Percentiles rank a stretch among this genome's conserved stretches.
Conservation (phyloP, 2,797 vertebrate species). For the Characodon lateralis region DNA sequence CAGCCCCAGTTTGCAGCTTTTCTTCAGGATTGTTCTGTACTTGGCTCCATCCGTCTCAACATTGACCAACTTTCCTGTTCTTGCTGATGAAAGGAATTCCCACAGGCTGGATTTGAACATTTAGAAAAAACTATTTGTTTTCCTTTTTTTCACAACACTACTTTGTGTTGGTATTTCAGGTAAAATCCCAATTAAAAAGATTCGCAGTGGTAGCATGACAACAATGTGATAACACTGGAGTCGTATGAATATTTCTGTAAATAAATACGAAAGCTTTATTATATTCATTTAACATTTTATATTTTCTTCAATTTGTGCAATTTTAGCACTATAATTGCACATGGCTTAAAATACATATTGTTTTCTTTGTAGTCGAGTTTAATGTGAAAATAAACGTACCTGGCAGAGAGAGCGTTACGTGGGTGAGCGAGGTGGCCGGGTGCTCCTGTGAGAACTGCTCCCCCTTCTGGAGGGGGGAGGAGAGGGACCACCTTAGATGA, state of each 20-base stretch:
- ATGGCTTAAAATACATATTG: background rate
- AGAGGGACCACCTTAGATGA: conserved; percentile 72
- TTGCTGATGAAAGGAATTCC: too few relatives aligned
- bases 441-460: conserved; percentile 51
- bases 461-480: conserved; percentile 73
- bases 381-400: conserved; percentile 73
- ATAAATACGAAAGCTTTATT: background rate
- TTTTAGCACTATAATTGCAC: background rate
- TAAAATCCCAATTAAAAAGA: too few relatives aligned
- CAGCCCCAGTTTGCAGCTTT: too few relatives aligned
- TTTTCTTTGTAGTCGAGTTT: background rate
- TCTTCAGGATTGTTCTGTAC: too few relatives aligned
- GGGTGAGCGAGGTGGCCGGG: conserved; percentile 75
- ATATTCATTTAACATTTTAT: background rate
- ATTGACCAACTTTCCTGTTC: too few relatives aligned
- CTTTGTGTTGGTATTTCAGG: too few relatives aligned
- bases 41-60: too few relatives aligned
- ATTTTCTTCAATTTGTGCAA: background rate
- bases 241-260: background rate
- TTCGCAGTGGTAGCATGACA: too few relatives aligned
- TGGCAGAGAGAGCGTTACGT: conserved; percentile 74
- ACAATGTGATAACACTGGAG: background rate
- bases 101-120: too few relatives aligned
- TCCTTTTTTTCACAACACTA: background rate
- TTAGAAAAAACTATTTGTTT: too few relatives aligned